Evolutionary conservation across 2,113 vertebrate species (phyloP).

Genomic region (Empidonax alnorum): DNA sequence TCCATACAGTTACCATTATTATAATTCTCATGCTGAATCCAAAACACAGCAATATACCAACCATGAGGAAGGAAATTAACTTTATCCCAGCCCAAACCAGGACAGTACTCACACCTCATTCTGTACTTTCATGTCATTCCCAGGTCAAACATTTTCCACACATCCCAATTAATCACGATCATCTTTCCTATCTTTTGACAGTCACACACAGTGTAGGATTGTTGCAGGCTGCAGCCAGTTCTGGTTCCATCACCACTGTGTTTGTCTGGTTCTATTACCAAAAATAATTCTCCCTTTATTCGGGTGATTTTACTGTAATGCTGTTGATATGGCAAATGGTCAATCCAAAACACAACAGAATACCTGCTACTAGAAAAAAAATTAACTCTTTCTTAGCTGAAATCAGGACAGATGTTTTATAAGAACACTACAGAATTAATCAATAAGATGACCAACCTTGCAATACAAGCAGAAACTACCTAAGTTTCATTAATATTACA

Average conservation of each 20-base stretch:
- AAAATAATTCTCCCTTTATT: not conserved
- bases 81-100: not conserved
- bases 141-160: not conserved
- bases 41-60: not conserved
- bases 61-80: not conserved
- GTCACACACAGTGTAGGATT: not conserved
- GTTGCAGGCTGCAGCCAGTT: not conserved
- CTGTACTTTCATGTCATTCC: not conserved
- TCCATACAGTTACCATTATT: not conserved
- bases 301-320: not conserved
- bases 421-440: not conserved
- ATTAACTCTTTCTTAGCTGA: not conserved
- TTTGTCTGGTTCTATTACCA: not conserved
- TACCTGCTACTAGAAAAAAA: not conserved
- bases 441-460: not conserved
- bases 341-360: not conserved
- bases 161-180: fast-evolving
- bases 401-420: not conserved
- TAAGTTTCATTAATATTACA: conserved; percentile 18
- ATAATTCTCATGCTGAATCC: not conserved
- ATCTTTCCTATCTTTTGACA: not conserved
- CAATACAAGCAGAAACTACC: not conserved
- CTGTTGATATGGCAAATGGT: not conserved
- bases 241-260: not conserved
- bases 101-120: not conserved